These are phyloP conservation scores for Chrysoperla carnea DNA, from an alignment of 1,140 invertebrate species.

Conservation along the genomic window DNA sequence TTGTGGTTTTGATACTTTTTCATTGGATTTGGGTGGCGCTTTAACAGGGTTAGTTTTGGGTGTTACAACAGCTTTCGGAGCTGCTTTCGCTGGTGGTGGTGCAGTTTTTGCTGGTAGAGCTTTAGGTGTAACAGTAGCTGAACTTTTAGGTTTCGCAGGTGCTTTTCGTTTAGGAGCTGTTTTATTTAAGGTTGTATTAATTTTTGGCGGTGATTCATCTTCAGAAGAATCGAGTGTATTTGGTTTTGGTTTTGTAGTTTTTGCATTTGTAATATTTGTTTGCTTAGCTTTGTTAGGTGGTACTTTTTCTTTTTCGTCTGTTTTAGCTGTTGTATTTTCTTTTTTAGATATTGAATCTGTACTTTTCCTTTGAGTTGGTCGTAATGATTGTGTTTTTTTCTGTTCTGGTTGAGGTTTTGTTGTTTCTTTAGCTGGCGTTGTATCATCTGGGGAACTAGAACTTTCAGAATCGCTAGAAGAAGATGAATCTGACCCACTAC, in stretches of 20 bases:
- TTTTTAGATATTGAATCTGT: slow-evolving; percentile 18
- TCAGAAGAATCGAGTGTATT: slow-evolving; percentile 27
- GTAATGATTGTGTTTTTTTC: slow-evolving; percentile 29
- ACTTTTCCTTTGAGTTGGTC: slow-evolving; percentile 20
- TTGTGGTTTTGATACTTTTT: slow-evolving; percentile 4
- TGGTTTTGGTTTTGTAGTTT: slow-evolving; percentile 14
- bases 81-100: slow-evolving; percentile 4
- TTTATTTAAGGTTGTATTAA: slow-evolving; percentile 22
- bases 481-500: slow-evolving; percentile 47
- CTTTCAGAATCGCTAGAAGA: slow-evolving; percentile 43
- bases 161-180: slow-evolving; percentile 23
- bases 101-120: slow-evolving; percentile 10
- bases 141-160: slow-evolving; percentile 33
- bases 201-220: slow-evolving; percentile 28
- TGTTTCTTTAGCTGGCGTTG: slow-evolving; percentile 15
- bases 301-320: slow-evolving; percentile 7
- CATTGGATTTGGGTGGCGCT: slow-evolving; percentile 9
- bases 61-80: slow-evolving; percentile 1
- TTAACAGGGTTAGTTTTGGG: slow-evolving; percentile 4
- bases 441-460: slow-evolving; percentile 22
- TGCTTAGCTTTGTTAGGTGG: slow-evolving; percentile 14
- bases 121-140: slow-evolving; percentile 26
- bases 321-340: not conserved
- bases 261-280: slow-evolving; percentile 21
- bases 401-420: slow-evolving; percentile 24